Evolutionary conservation across 2,797 vertebrate species (phyloP).

Genomic region (Myotis pilosus): DNA sequence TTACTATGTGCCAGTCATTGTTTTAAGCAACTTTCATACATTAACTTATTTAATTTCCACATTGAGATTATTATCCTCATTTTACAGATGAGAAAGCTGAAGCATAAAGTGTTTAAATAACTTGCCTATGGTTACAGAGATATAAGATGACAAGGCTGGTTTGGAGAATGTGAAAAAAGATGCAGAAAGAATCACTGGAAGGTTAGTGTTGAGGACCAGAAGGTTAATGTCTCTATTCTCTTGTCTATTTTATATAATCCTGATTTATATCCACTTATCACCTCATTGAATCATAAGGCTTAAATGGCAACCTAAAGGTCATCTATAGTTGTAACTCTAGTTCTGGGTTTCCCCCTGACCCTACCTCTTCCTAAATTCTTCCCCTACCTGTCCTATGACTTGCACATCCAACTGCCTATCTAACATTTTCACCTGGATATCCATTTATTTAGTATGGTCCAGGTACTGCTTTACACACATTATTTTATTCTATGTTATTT

Average conservation of each 20-base stretch:
- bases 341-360: background rate
- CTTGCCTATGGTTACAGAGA: background rate
- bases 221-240: background rate
- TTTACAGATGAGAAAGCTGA: background rate
- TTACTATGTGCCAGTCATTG: background rate
- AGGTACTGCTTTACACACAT: background rate
- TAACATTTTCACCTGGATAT: background rate
- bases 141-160: background rate
- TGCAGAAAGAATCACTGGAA: background rate
- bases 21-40: background rate
- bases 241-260: background rate
- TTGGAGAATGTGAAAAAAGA: background rate
- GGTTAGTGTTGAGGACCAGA: background rate
- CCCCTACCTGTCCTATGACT: background rate
- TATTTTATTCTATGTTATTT: constrained; percentile 24
- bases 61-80: background rate
- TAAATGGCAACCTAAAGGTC: background rate
- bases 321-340: background rate
- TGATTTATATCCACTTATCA: background rate
- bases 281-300: background rate
- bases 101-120: background rate
- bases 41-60: background rate
- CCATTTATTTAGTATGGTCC: background rate
- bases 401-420: too few species aligned
- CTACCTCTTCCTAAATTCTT: background rate